phyloP scores from a whole-genome alignment of 2,113 vertebrate species.

The Neofelis nebulosa region DNA sequence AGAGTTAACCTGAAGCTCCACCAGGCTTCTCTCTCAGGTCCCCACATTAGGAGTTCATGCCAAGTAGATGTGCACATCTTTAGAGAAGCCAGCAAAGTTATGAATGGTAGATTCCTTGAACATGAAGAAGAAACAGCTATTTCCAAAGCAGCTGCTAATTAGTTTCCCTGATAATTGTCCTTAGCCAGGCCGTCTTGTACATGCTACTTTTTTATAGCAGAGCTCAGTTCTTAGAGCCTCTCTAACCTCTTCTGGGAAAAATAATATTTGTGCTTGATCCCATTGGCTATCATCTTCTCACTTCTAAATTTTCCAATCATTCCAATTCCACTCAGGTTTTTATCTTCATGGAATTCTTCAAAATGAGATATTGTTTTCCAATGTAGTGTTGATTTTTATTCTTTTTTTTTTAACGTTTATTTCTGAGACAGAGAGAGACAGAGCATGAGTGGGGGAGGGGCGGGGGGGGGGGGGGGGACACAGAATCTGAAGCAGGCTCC shows the following conservation, averaged over 20 bases:
- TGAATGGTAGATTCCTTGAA: background rate
- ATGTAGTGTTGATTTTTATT: background rate
- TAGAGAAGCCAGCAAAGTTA: background rate
- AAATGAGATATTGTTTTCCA: slow-evolving; percentile 1
- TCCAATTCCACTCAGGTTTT: background rate
- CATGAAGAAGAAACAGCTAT: background rate
- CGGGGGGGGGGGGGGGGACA: too few species aligned
- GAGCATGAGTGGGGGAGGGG: too few species aligned
- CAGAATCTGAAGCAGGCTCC: too few species aligned
- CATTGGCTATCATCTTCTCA: background rate
- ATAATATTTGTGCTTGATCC: background rate
- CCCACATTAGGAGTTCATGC: background rate
- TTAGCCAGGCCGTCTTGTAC: background rate
- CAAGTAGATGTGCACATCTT: background rate
- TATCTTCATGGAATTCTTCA: slow-evolving; percentile 7
- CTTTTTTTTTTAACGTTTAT: background rate
- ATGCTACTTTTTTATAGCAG: too few species aligned
- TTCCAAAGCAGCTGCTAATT: background rate
- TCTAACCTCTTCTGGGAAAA: background rate
- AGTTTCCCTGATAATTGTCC: background rate
- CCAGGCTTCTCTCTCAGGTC: background rate
- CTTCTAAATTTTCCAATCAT: slow-evolving; percentile 3
- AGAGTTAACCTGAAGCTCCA: background rate
- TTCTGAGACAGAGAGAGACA: too few species aligned
- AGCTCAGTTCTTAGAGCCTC: background rate